These are phyloP conservation scores for Steinernema carpocapsae DNA, from an alignment of 2,888 invertebrate genomes.

Conservation along the genomic window DNA sequence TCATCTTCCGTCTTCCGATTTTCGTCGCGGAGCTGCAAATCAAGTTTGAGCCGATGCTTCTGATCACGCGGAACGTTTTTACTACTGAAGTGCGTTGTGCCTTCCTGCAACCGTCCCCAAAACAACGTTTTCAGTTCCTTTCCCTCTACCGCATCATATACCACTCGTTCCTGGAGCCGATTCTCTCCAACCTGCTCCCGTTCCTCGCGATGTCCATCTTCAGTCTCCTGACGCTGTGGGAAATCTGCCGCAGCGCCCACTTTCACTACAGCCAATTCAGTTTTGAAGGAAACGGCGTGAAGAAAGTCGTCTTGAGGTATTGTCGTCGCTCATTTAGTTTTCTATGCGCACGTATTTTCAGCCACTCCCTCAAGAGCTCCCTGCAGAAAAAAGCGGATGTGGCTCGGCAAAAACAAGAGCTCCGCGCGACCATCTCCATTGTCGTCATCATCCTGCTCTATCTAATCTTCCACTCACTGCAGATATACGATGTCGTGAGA, in stretches of 20 bases:
- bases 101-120: too few species aligned
- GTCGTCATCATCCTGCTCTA: constrained; percentile 66
- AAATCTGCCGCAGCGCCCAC: constrained; percentile 63
- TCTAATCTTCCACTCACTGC: constrained; percentile 63
- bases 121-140: constrained; percentile 60
- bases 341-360: constrained; percentile 31
- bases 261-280: constrained; percentile 50
- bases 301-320: constrained; percentile 14
- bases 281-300: constrained; percentile 38
- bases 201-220: constrained; percentile 66
- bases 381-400: constrained; percentile 57
- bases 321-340: neutral
- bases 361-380: constrained; percentile 54
- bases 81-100: constrained; percentile 57
- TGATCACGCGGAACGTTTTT: constrained; percentile 56
- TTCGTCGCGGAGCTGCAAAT: constrained; percentile 63
- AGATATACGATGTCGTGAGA: constrained; percentile 59
- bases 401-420: constrained; percentile 63
- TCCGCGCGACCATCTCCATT: constrained; percentile 62
- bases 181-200: constrained; percentile 63
- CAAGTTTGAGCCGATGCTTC: constrained; percentile 54
- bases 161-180: constrained; percentile 65
- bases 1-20: constrained; percentile 62
- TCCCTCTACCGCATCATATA: constrained; percentile 66
- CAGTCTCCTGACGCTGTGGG: constrained; percentile 62